Evolutionary conservation across 2,113 vertebrate species (phyloP).

Genomic region (Petaurus breviceps): DNA sequence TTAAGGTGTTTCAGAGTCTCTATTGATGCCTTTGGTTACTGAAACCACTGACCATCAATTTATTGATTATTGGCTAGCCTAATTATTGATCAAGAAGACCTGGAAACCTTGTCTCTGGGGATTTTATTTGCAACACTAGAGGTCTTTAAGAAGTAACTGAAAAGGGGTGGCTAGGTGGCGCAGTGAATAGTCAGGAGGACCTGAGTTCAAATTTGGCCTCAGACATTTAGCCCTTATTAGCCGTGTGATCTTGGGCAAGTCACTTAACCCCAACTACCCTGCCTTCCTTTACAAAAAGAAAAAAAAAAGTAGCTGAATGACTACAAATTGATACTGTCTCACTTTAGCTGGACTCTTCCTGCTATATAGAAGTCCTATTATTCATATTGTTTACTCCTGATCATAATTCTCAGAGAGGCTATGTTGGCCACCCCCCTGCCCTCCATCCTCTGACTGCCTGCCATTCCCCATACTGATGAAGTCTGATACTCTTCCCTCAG

Average conservation of each 20-base stretch:
- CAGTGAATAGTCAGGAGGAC: no score
- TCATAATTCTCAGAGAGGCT: background rate
- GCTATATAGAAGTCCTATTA: background rate
- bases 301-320: background rate
- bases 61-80: no score
- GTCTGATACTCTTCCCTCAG: background rate
- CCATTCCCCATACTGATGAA: background rate
- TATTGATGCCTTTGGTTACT: background rate
- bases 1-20: background rate
- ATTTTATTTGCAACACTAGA: background rate
- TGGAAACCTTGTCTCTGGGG: no score
- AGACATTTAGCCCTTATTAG: no score
- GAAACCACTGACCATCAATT: no score
- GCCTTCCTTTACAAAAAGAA: no score
- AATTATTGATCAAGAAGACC: no score
- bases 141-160: background rate
- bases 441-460: background rate
- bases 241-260: no score
- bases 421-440: background rate
- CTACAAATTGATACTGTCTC: background rate
- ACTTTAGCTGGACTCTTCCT: background rate
- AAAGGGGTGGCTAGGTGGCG: no score
- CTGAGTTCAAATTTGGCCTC: no score
- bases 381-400: background rate
- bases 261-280: no score